Evolutionary conservation across 2,113 vertebrate species (phyloP), one percentile per base, ranked within the genome.

Genomic region (Notothenia rossii): DNA sequence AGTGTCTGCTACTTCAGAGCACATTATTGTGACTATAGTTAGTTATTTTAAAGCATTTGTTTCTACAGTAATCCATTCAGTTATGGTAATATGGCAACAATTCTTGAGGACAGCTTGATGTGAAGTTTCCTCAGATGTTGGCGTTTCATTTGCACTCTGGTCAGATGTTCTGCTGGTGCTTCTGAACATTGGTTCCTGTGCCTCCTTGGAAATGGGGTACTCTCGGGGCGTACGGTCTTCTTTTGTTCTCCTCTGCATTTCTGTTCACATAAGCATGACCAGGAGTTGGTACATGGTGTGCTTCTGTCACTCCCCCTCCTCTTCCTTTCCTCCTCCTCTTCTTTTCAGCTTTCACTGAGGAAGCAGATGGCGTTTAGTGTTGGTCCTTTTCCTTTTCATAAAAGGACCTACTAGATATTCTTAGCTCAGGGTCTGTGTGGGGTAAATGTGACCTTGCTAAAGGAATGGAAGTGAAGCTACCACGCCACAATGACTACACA

Each of bases 321-420:
- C 64, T 75, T 71, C 72, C 75, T 76, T 69, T 89, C 71, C 88
- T 87, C 88, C 90, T 87, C 76, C 81, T 90, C 69, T 75, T 83
- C 85, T 88, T 91, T 92, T 91, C 79, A 91, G 89, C 90, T 84
- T 80, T 85, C 84, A 76, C 78, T 11, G 75, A 90, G 83, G 90
- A 92, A 90, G 89, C 93, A 94, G 92, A 93, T 93, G 93, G 93
- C 66, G 54, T 88, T 91, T 88, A 86, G 88, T 91, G 87, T 90
- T 88, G 85, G 87, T 89, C 82, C 82, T 89, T 90, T 91, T 89
- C 84, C 82, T 67, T 91, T 85, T 89, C 81, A 86, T 83, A 59
- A 40, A 87, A 89, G 75, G 81, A 83, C 79, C 85, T 82, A 73
- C 76, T 60, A 72, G 89, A 89, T 89, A 92, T 90, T 91, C 88